A percentile compares a stretch with the other conserved stretches of the same genome.
phyloP scores from a whole-genome alignment of 2,888 invertebrate genomes.

The Limnephilus rhombicus region DNA sequence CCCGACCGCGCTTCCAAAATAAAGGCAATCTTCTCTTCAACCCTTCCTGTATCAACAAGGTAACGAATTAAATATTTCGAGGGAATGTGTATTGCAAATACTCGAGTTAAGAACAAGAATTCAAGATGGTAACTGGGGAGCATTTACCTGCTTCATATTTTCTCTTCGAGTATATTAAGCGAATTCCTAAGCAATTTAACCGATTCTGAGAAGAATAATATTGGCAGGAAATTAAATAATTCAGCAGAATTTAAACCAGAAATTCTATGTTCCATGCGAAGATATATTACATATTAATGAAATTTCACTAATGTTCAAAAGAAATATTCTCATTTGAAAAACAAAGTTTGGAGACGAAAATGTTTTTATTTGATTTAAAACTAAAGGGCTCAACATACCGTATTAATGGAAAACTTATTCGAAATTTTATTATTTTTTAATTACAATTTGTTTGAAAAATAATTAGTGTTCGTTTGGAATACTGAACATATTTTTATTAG shows the following conservation, averaged over 20 bases:
- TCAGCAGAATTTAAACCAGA: neutral
- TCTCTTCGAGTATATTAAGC: constrained; percentile 35
- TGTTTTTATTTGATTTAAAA: too few relatives aligned
- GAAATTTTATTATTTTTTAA: too few relatives aligned
- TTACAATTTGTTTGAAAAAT: too few relatives aligned
- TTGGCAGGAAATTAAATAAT: neutral
- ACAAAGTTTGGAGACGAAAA: neutral
- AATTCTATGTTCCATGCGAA: neutral
- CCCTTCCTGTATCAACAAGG: constrained; percentile 41
- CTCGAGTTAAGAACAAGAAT: constrained; percentile 46
- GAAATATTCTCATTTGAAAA: neutral
- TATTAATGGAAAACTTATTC: neutral
- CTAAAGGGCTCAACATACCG: neutral
- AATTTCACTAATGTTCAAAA: neutral
- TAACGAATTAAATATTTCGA: constrained; percentile 49
- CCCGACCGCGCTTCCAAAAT: constrained; percentile 35
- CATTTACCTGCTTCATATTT: constrained; percentile 30
- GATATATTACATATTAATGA: neutral
- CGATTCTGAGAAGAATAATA: constrained; percentile 9
- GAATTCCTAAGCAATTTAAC: constrained; percentile 5
- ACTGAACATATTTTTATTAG: neutral
- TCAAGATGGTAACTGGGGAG: constrained; percentile 31
- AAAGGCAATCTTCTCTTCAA: constrained; percentile 35
- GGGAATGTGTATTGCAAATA: constrained; percentile 54
- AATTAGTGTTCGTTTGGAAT: neutral